Evolutionary conservation across 2,888 invertebrate genomes (phyloP).

Genomic region (Alloscopus bannaensis): DNA sequence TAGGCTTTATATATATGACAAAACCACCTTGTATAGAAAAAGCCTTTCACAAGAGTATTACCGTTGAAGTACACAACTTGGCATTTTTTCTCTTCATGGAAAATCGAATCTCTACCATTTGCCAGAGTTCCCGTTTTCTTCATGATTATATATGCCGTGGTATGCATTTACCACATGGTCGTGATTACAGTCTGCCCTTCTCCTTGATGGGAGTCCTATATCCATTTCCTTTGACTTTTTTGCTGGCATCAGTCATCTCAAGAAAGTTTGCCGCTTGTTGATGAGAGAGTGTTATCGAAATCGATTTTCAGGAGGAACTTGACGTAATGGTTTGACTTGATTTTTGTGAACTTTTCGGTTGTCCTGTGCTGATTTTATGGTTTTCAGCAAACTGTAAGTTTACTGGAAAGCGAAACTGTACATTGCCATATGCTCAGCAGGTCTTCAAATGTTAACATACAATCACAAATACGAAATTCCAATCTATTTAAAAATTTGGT

Average conservation of each 20-base stretch:
- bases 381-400: no score
- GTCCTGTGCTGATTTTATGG: no score
- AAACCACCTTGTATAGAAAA: no score
- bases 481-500: no score
- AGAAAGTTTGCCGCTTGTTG: constrained; percentile 7
- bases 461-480: no score
- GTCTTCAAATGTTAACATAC: no score
- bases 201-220: constrained; percentile 24
- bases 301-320: no score
- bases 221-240: constrained; percentile 26
- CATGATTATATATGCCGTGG: constrained; percentile 31
- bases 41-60: background rate
- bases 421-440: no score
- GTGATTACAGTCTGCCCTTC: constrained; percentile 37
- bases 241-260: constrained; percentile 42
- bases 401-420: no score
- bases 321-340: background rate
- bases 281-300: constrained; percentile 38
- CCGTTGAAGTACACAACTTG: constrained; percentile 5
- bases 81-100: constrained; percentile 45
- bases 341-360: background rate
- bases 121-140: constrained; percentile 8
- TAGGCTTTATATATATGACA: constrained; percentile 3
- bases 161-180: constrained; percentile 25
- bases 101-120: constrained; percentile 43